These are phyloP conservation scores for Crepidodera aurea DNA, from an alignment of 2,888 invertebrate genomes.

Conservation along the genomic window DNA sequence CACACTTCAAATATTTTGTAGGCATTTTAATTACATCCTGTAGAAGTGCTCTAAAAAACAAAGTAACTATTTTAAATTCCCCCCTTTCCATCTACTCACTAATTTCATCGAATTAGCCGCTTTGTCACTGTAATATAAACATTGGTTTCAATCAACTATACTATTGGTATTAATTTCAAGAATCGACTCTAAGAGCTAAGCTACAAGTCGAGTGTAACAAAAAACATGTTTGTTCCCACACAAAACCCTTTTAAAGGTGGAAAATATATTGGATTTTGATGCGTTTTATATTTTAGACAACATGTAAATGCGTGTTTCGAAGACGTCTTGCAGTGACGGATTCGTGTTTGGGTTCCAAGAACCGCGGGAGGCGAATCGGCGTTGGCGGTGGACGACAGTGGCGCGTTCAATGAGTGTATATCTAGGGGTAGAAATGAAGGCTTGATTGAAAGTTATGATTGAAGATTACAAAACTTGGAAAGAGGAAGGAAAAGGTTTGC, in stretches of 20 bases:
- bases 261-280: slow-evolving; percentile 40
- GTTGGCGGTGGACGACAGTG: slow-evolving; percentile 17
- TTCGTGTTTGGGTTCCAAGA: slow-evolving; percentile 47
- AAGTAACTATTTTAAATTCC: no score
- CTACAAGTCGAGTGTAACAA: slow-evolving; percentile 30
- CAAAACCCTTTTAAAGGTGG: slow-evolving; percentile 33
- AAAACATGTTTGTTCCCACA: slow-evolving; percentile 39
- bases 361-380: slow-evolving; percentile 43
- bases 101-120: not conserved
- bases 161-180: slow-evolving; percentile 21
- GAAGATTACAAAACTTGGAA: no score
- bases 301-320: slow-evolving; percentile 47
- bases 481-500: no score
- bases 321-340: slow-evolving; percentile 47
- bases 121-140: not conserved
- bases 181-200: slow-evolving; percentile 14
- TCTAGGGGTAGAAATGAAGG: no score
- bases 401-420: not conserved
- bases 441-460: no score
- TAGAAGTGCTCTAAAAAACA: no score
- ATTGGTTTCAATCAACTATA: not conserved
- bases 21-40: no score
- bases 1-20: no score
- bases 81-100: no score
- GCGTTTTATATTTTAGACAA: slow-evolving; percentile 46